These are phyloP conservation scores for Sinhomidia bicolor DNA, from an alignment of 2,888 invertebrate species.

Conservation along the genomic window DNA sequence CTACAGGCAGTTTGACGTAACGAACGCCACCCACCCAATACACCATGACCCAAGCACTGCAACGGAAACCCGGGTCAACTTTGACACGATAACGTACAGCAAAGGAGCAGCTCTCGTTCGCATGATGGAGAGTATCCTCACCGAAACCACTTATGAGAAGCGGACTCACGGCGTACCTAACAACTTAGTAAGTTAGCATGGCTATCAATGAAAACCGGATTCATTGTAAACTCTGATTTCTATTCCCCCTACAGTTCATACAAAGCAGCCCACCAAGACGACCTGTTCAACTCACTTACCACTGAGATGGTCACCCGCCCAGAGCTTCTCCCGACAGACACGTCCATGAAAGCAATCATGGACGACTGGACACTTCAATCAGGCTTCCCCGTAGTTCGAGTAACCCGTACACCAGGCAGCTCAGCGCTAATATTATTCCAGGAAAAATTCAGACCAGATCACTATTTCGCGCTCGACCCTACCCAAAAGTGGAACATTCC, in stretches of 20 bases:
- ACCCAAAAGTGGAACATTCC: slow-evolving; percentile 60
- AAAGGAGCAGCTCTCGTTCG: slow-evolving; percentile 84
- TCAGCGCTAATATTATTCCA: background rate
- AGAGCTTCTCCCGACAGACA: slow-evolving; percentile 52
- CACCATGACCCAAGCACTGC: slow-evolving; percentile 84
- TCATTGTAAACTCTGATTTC: no score
- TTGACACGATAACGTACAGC: slow-evolving; percentile 87
- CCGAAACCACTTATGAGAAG: slow-evolving; percentile 54
- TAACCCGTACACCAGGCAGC: background rate
- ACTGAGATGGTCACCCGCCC: background rate
- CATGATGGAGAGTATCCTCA: slow-evolving; percentile 74
- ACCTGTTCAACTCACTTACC: slow-evolving; percentile 68
- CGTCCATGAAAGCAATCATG: slow-evolving; percentile 62
- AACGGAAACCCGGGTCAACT: slow-evolving; percentile 85
- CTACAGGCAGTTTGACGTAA: slow-evolving; percentile 72
- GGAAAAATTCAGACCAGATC: background rate
- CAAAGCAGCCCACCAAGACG: slow-evolving; percentile 73
- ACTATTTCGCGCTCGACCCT: background rate
- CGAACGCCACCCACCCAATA: slow-evolving; percentile 71
- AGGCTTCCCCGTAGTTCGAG: slow-evolving; percentile 74
- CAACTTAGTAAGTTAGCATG: slow-evolving; percentile 63
- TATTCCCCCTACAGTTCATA: no score
- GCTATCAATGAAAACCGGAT: no score
- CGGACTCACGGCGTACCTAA: slow-evolving; percentile 68
- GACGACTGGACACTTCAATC: slow-evolving; percentile 73